Percentiles rank a stretch among this genome's conserved stretches.
Evolutionary conservation across 2,113 vertebrate genomes (phyloP).

Genomic region (Brachyhypopomus gauderio): DNA sequence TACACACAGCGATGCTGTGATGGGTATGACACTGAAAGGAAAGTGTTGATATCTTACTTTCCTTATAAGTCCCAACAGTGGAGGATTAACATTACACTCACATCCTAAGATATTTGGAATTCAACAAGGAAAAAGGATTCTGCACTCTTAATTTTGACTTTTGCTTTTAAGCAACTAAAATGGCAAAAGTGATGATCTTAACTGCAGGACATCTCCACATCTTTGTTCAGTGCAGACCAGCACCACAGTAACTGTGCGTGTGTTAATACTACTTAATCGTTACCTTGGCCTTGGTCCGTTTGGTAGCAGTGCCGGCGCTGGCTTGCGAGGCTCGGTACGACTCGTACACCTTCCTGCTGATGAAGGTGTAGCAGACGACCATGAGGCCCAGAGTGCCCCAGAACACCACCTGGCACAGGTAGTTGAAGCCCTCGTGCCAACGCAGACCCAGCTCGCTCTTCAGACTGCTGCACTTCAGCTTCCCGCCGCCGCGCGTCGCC

Average conservation of each 20-base stretch:
- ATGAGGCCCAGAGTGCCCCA: conserved; percentile 74
- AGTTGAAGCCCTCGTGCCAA: conserved; percentile 74
- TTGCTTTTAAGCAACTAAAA: no score
- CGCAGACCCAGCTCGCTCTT: conserved; percentile 66
- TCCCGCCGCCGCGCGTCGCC: neutral
- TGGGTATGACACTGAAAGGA: neutral
- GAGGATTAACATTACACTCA: no score
- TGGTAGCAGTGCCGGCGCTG: conserved; percentile 57
- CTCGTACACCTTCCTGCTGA: conserved; percentile 77
- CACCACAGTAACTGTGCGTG: no score
- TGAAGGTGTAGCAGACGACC: conserved; percentile 76
- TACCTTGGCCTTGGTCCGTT: conserved; percentile 67
- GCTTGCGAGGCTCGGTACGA: conserved; percentile 74
- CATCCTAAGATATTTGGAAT: no score
- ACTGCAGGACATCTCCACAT: no score
- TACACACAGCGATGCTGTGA: neutral
- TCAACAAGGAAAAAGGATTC: no score
- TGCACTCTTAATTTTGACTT: no score
- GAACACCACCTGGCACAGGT: conserved; percentile 71
- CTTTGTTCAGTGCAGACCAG: no score
- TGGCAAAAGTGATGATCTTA: no score
- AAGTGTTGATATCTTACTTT: no score
- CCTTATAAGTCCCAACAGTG: no score
- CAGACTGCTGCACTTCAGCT: conserved; percentile 70
- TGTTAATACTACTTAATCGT: no score